These are phyloP conservation scores for Ditylenchus weischeri DNA, from an alignment of 2,888 invertebrate species.

Conservation along the genomic window DNA sequence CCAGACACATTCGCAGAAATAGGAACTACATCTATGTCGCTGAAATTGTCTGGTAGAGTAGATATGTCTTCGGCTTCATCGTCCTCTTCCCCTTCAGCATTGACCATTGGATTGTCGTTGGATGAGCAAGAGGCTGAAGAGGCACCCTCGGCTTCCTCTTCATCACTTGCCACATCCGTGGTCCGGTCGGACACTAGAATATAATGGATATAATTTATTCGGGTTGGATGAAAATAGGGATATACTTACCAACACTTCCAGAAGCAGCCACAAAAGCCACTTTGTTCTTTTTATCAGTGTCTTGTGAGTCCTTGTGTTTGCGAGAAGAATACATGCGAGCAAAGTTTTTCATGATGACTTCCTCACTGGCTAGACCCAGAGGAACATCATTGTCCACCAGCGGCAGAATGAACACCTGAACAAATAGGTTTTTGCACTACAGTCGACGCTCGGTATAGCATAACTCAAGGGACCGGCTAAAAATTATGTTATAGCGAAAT, in stretches of 20 bases:
- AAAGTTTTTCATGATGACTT: constrained; percentile 58
- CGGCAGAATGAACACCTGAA: constrained; percentile 29
- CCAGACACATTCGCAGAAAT: constrained; percentile 81
- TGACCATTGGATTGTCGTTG: constrained; percentile 27
- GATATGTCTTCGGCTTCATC: constrained; percentile 43
- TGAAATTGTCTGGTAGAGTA: constrained; percentile 73
- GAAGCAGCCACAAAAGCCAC: constrained; percentile 42
- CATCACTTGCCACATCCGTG: constrained; percentile 38
- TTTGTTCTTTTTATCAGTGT: constrained; percentile 46
- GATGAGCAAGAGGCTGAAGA: constrained; percentile 28
- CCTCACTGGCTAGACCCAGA: constrained; percentile 58
- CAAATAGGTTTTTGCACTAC: background rate
- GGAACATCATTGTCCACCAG: constrained; percentile 44
- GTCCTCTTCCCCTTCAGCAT: constrained; percentile 34
- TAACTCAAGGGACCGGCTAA: too few species aligned
- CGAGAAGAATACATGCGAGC: constrained; percentile 23
- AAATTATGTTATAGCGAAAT: too few species aligned
- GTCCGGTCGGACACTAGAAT: constrained; percentile 37
- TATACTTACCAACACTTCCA: constrained; percentile 29
- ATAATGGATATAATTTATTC: background rate
- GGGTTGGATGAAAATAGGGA: background rate
- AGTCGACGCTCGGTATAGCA: too few species aligned
- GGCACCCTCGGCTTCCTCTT: constrained; percentile 40
- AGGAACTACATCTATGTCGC: constrained; percentile 72
- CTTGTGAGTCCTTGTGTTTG: constrained; percentile 28